Base-by-base conservation (phyloP, 2,797 vertebrate species). In the Acanthurus leucopareius region DNA sequence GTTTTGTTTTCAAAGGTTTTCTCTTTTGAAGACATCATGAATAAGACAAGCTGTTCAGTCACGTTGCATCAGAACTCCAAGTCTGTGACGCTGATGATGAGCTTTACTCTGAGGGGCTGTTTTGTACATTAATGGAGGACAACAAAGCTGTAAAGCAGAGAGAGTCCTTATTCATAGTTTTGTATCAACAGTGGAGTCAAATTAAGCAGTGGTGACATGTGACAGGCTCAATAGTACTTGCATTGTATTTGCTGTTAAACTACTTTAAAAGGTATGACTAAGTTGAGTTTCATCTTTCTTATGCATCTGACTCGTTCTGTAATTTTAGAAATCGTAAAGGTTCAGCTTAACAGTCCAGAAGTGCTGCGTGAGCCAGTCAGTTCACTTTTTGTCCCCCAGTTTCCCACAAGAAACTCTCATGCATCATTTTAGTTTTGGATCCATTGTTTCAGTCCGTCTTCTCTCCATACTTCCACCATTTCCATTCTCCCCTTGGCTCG, bases 371-470 rank as follows among this genome's bases (percentile, higher is more conserved):
- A 52, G 38, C 22, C 7, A 22, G 15, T 65, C 22, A n/a, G 11
- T 25, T 2, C 69, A 15, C 2, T 42, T 49, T 25, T 49, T 13
- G 16, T 11, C 28, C 51, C 13, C 44, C 8, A 0, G 61, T 75
- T 62, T 66, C 71, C 62, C 73, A 51, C 5, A 11, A 75, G 73
- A 85, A 65, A 68, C 73, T 78, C 70, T 86, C 74, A 40, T 25
- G 49, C 66, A 80, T 82, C 67, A 65, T 73, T 17, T 35, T 35
- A 79, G 78, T 72, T 69, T 83, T 80, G n/a, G 69, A 62, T 82
- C 69, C 61, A 44, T 72, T 5, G 1, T 25, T 25, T 70, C 32
- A 9, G 28, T 49, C 57, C 67, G 57, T 48, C 47, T 22, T 52
- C 22, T 58, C 20, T 70, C 53, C 59, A 17, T 19, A n/a, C 60